phyloP scores from a whole-genome alignment of 2,888 invertebrate genomes.

The Pyrrhosoma nymphula region DNA sequence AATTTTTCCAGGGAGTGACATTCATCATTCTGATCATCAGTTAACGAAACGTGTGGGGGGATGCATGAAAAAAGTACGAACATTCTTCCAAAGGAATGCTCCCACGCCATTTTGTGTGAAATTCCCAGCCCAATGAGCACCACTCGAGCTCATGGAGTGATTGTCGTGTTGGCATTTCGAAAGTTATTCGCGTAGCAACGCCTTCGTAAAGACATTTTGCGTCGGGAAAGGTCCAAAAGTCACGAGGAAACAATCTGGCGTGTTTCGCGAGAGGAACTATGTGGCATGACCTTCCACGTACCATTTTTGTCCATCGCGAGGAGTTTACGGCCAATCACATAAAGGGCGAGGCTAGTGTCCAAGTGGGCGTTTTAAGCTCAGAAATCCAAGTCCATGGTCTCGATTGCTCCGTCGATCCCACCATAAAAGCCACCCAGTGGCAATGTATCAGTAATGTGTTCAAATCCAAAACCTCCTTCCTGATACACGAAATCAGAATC shows the following conservation, averaged over 20 bases:
- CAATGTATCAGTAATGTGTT: no score
- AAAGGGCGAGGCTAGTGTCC: neutral
- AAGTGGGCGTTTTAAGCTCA: neutral
- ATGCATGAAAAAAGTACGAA: neutral
- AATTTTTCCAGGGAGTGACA: neutral
- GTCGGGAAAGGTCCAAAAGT: neutral
- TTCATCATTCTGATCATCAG: neutral
- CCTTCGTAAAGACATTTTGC: constrained; percentile 19
- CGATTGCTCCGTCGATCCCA: neutral
- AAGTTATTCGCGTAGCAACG: constrained; percentile 18
- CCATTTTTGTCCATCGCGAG: neutral
- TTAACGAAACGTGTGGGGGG: neutral
- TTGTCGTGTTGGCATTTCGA: neutral
- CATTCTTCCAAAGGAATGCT: neutral
- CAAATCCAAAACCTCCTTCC: no score
- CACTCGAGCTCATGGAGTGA: neutral
- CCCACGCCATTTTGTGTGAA: neutral
- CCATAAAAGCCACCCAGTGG: no score
- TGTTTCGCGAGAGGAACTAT: neutral
- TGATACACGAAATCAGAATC: no score
- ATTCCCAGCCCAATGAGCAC: neutral
- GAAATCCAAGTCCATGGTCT: neutral
- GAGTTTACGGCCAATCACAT: neutral
- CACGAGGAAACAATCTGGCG: neutral
- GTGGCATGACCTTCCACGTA: neutral